Base-by-base conservation (phyloP, 2,888 invertebrate genomes). In the Ormyrus thymus region DNA sequence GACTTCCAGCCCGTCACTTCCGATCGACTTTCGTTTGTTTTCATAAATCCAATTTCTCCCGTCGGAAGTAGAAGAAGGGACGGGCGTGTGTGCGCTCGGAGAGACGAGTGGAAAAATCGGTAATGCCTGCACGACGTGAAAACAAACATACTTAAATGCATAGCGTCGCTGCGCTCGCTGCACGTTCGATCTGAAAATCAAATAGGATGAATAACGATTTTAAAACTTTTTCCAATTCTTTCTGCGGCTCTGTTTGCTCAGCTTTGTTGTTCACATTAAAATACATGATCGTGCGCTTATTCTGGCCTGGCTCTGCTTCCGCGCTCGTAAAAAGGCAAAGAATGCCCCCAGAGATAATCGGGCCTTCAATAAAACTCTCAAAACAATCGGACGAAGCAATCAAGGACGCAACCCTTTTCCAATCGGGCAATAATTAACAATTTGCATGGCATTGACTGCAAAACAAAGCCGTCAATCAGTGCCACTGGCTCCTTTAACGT, bases 11-110 rank as follows among this genome's bases (percentile, higher is more conserved):
- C 80, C 82, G 82, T 82, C 83, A 80, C 82, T 81, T 77, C 76
- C 79, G 81, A 83, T 81, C 82, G 75, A 76, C 78, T 81, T 81
- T 81, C 76, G 81, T 76, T 81, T 81, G 81, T 84, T 83, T 83
- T 82, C 78, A 81, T 82, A 82, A 83, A 83, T 83, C 83, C 83
- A 82, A 84, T 84, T 83, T 81, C 77, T 76, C 66, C 58, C 56
- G 73, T 9, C 58, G 71, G 51, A 46, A 10, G 45, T 10, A 15
- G 45, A 15, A 50, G 51, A 50, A 51, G 55, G 46, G 70, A 70
- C 70, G n/a, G 55, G 13, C 45, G 13, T 10, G 61, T 13, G 43
- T 43, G n/a, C n/a, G 46, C 53, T 10, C 29, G 9, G 7, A 6
- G 45, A 10, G 6, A 13, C 13, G 50, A 72, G 56, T 6, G 70